These are phyloP conservation scores for Psilopogon haemacephalus DNA, from an alignment of 2,113 vertebrate species.

Conservation along the genomic window DNA sequence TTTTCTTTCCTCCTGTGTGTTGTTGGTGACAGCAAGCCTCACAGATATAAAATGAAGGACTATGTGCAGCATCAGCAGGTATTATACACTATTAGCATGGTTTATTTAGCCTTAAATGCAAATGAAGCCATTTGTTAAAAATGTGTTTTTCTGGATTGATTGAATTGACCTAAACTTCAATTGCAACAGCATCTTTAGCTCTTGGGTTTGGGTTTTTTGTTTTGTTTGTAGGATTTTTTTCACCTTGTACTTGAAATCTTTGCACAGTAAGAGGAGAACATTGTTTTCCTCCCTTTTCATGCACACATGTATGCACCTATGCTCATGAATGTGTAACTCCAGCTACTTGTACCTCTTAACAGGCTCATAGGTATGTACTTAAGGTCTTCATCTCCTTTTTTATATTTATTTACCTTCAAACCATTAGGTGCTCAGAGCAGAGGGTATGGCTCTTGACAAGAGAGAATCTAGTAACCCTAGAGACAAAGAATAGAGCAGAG, in stretches of 20 bases:
- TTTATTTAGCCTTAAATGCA: constrained; percentile 23
- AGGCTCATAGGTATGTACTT: neutral
- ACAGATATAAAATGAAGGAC: neutral
- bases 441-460: neutral
- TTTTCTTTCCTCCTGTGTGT: neutral
- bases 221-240: neutral
- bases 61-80: neutral
- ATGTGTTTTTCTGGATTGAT: constrained; percentile 7
- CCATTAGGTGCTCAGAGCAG: neutral
- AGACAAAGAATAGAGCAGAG: neutral
- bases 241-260: neutral
- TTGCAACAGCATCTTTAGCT: neutral
- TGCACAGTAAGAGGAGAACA: neutral
- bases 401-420: neutral
- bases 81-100: neutral
- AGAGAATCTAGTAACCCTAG: neutral
- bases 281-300: neutral
- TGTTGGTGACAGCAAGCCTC: constrained; percentile 23
- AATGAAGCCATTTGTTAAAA: constrained; percentile 36
- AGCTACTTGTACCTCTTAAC: neutral
- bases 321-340: neutral
- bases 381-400: neutral
- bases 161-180: constrained; percentile 14
- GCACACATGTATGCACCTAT: neutral
- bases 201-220: neutral